phyloP scores from a whole-genome alignment of 2,113 vertebrate species.

The Phasianus colchicus region DNA sequence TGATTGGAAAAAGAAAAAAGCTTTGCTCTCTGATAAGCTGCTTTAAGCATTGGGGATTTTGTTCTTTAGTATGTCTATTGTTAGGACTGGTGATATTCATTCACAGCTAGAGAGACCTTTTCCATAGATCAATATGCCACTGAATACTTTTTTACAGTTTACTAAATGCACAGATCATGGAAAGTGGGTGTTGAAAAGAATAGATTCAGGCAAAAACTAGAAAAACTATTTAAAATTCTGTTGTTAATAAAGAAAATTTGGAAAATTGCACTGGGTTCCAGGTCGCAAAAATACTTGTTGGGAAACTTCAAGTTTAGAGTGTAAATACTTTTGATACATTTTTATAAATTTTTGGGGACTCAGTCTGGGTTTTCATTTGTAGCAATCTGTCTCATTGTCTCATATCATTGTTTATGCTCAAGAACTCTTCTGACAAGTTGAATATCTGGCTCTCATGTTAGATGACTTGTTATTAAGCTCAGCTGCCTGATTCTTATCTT shows the following conservation, averaged over 20 bases:
- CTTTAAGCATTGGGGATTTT: neutral
- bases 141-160: neutral
- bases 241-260: neutral
- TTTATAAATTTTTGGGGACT: neutral
- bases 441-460: neutral
- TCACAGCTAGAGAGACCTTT: neutral
- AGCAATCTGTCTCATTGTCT: neutral
- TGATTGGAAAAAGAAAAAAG: neutral
- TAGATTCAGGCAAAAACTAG: neutral
- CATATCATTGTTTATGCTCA: neutral
- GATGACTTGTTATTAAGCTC: neutral
- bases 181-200: neutral
- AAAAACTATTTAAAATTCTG: neutral
- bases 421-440: neutral
- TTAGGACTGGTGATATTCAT: neutral
- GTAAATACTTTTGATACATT: neutral
- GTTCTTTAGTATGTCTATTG: neutral
- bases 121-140: neutral
- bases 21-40: neutral
- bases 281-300: neutral
- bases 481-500: neutral
- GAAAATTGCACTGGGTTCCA: neutral
- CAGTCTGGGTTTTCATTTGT: neutral
- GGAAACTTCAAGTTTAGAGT: neutral
- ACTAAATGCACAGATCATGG: neutral